phyloP scores from a whole-genome alignment of 2,888 invertebrate species.

The Rhagium mordax region DNA sequence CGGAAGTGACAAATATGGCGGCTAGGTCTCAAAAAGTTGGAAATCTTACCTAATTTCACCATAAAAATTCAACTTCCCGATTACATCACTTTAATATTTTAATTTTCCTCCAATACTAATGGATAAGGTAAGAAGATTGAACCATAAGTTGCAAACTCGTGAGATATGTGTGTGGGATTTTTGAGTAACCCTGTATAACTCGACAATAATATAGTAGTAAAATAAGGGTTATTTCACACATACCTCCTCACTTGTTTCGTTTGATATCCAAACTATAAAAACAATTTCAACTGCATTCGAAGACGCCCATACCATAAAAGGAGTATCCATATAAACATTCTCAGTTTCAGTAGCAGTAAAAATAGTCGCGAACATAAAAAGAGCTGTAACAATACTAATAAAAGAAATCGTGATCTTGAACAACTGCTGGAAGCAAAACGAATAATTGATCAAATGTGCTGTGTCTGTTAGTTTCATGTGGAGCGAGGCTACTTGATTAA shows the following conservation, averaged over 20 bases:
- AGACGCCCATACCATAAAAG: conserved; percentile 59
- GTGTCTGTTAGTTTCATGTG: conserved; percentile 61
- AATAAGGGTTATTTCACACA: neutral
- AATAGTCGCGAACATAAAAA: conserved; percentile 58
- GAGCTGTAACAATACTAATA: conserved; percentile 58
- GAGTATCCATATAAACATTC: conserved; percentile 46
- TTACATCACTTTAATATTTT: too few species aligned
- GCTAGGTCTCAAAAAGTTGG: too few species aligned
- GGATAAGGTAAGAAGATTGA: too few species aligned
- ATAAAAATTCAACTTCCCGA: too few species aligned
- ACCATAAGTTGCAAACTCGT: too few species aligned
- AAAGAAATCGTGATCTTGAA: conserved; percentile 59
- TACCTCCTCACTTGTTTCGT: conserved; percentile 60
- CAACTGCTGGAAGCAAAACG: conserved; percentile 60
- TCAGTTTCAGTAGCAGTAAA: conserved; percentile 48
- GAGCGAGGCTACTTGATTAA: conserved; percentile 57
- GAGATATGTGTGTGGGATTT: too few species aligned
- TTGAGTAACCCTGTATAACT: too few species aligned
- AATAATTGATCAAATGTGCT: conserved; percentile 57
- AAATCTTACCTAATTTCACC: too few species aligned
- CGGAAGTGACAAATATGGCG: too few species aligned
- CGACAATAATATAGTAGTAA: neutral
- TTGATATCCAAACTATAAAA: conserved; percentile 59
- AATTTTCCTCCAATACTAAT: too few species aligned
- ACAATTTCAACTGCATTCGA: conserved; percentile 58